A percentile compares a stretch with the other conserved stretches of the same genome.
phyloP scores from a whole-genome alignment of 2,113 vertebrate genomes.

The Phocoena sinus region DNA sequence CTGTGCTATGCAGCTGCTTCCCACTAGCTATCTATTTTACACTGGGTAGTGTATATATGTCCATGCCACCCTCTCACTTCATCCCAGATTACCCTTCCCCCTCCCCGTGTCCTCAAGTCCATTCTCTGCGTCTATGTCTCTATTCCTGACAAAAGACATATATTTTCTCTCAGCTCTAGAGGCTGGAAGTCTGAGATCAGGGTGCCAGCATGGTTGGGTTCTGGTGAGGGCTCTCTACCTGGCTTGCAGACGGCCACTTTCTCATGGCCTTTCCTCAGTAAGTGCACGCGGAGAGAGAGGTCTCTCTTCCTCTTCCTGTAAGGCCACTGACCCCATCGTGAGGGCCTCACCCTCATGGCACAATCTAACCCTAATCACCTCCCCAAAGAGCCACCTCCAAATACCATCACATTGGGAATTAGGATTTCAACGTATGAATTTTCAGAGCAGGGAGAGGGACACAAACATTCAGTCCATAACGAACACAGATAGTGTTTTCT shows the following conservation, averaged over 20 bases:
- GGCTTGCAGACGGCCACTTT: fast-evolving
- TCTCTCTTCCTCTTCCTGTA: neutral
- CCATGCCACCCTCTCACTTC: too few species aligned
- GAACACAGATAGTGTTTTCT: neutral
- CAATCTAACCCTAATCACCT: neutral
- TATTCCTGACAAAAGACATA: too few species aligned
- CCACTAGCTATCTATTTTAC: too few species aligned
- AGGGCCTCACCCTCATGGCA: neutral
- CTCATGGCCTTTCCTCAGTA: neutral
- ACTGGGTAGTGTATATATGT: too few species aligned
- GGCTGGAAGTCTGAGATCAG: neutral
- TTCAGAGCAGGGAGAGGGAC: too few species aligned
- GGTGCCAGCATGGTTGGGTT: neutral
- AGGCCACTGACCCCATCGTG: neutral
- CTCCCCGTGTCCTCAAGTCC: too few species aligned
- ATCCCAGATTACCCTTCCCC: too few species aligned
- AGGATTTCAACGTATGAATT: neutral
- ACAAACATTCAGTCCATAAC: neutral
- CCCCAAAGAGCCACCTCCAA: neutral
- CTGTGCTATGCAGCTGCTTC: too few species aligned
- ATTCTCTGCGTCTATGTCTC: too few species aligned
- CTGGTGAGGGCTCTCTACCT: neutral
- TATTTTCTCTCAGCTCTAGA: neutral
- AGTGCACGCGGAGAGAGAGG: fast-evolving
- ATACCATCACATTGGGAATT: neutral